phyloP scores from a whole-genome alignment of 2,113 vertebrate genomes.

The Pagrus major region DNA sequence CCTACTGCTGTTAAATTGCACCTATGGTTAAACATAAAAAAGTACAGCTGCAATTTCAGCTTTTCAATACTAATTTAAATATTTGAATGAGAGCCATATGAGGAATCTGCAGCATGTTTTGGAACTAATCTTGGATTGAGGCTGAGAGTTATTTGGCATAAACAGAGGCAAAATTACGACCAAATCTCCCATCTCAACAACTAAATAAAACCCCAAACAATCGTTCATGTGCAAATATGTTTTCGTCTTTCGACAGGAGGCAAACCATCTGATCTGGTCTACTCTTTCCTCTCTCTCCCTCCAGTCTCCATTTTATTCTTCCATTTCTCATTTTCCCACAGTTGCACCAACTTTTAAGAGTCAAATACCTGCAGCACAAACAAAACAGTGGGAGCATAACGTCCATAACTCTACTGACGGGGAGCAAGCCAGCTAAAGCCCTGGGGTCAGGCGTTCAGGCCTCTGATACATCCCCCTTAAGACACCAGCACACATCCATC shows the following conservation, averaged over 20 bases:
- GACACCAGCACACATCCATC: conserved; percentile 71
- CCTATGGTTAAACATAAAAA: conserved; percentile 21
- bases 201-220: conserved; percentile 22
- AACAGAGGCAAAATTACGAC: conserved; percentile 21
- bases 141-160: not conserved
- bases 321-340: conserved; percentile 23
- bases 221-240: not conserved
- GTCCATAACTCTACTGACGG: conserved; percentile 16
- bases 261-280: not conserved
- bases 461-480: conserved; percentile 46
- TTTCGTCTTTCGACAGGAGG: conserved; percentile 20
- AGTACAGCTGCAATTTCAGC: conserved; percentile 17
- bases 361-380: conserved; percentile 20
- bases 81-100: conserved; percentile 14
- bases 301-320: not conserved
- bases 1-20: conserved; percentile 11
- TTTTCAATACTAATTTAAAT: conserved; percentile 25
- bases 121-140: conserved; percentile 28
- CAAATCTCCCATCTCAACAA: conserved; percentile 21
- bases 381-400: conserved; percentile 4
- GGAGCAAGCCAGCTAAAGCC: conserved; percentile 11
- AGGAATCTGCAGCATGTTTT: conserved; percentile 11
- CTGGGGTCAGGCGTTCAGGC: conserved; percentile 51
- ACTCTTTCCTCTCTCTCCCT: not conserved
- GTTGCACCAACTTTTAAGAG: not conserved